phyloP scores from a whole-genome alignment of 2,113 vertebrate species.

The Turnix velox region DNA sequence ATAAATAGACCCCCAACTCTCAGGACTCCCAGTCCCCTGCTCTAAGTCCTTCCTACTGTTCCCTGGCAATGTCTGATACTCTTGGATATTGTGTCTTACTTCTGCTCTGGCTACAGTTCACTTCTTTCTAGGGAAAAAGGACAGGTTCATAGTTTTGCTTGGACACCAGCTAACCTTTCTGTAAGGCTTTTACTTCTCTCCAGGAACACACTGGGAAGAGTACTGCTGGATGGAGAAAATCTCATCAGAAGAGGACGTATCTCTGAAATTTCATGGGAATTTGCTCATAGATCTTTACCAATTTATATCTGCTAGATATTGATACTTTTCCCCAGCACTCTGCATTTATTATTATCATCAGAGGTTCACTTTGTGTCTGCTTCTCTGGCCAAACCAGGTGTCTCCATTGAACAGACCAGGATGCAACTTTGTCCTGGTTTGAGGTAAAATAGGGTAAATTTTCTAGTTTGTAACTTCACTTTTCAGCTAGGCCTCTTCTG shows the following conservation, averaged over 20 bases:
- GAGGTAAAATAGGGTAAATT: too few relatives aligned
- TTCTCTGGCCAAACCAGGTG: not conserved
- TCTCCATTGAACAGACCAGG: not conserved
- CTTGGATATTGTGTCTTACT: not conserved
- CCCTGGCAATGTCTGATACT: not conserved
- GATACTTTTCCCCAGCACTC: not conserved
- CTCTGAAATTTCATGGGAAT: not conserved
- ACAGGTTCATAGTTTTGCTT: not conserved
- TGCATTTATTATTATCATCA: not conserved
- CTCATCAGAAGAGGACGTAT: not conserved
- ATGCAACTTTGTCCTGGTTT: too few relatives aligned
- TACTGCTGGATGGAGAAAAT: not conserved
- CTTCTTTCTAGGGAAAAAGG: not conserved
- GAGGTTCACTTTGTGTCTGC: not conserved
- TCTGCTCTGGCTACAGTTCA: not conserved
- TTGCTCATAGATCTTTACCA: not conserved
- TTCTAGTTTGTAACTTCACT: too few relatives aligned
- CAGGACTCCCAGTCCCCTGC: constrained; percentile 30
- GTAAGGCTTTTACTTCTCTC: not conserved
- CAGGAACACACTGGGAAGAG: rapidly evolving
- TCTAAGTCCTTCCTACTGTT: constrained; percentile 13
- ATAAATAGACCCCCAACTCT: constrained; percentile 50
- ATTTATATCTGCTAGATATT: not conserved
- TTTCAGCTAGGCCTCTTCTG: too few relatives aligned
- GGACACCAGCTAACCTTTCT: not conserved